Conservation (phyloP, 2,113 vertebrate genomes). For the Cavia porcellus region DNA sequence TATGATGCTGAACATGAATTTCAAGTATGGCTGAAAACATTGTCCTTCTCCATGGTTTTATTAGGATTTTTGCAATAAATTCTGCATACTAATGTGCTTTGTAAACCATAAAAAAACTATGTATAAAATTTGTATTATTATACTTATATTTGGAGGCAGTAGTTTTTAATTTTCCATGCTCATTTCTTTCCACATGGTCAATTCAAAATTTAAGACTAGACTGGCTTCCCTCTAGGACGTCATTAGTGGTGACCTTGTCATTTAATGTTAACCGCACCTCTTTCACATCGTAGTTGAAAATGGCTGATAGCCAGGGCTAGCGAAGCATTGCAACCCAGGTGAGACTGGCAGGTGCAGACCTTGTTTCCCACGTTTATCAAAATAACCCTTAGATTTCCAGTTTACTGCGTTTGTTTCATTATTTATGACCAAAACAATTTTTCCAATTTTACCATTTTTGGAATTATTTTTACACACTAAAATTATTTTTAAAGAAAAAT, state of each 20-base stretch:
- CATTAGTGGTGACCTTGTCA: conserved; percentile 69
- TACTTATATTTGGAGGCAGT: background rate
- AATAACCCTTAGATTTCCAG: background rate
- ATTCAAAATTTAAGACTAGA: conserved; percentile 47
- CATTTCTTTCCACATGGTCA: conserved; percentile 63
- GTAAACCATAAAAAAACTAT: background rate
- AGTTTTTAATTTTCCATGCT: conserved; percentile 14
- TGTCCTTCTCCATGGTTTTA: background rate
- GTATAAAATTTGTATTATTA: conserved; percentile 47
- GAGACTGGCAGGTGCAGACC: background rate
- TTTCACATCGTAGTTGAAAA: conserved; percentile 7
- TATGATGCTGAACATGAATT: background rate
- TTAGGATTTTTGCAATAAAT: conserved; percentile 24
- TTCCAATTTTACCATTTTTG: background rate
- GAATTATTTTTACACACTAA: background rate
- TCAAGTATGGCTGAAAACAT: background rate
- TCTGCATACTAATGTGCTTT: background rate
- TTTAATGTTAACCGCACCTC: conserved; percentile 59
- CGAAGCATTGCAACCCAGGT: background rate
- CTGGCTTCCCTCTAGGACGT: conserved; percentile 45
- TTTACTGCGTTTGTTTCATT: background rate
- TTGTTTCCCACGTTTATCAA: conserved; percentile 8
- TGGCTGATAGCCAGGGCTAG: background rate
- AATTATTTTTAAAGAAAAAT: background rate
- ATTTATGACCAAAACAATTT: background rate